Evolutionary conservation across 2,888 invertebrate species (phyloP), one percentile per base, ranked within the genome.

Genomic region (Meiosimyza platycephala): DNA sequence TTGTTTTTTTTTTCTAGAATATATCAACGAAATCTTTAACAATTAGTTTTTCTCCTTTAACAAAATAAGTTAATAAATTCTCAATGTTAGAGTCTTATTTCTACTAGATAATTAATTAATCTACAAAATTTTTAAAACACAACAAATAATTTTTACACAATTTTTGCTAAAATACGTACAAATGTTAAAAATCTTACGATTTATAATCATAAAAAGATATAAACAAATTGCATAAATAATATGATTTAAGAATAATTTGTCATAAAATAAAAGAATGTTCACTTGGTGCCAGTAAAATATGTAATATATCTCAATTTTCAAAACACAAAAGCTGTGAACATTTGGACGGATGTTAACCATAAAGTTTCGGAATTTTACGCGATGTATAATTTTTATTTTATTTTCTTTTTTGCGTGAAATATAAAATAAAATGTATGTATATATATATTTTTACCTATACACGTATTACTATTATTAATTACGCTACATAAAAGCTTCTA

Each of bases 21-120:
- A 75, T 74, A 75, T 76, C 72, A 78, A 78, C 76, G 74, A 78
- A 76, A 69, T 76, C 63, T 63, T 75, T 77, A 77, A 77, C 77
- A 78, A 75, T 76, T 66, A 71, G 22, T 55, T 57, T 28, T 28
- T 22, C 28, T 57, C 13, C 57, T 64, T 66, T 55, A 75, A 70
- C 33, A 70, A 62, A 74, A 77, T 76, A 77, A 76, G 72, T 76
- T 77, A 74, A 73, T 52, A 55, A 28, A 52, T 73, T 52, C 57
- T 75, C 73, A 75, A 75, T 75, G 69, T 47, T 63, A n/a, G 47
- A 63, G 16, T 63, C 18, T 48, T 63, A 50, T 48, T 48, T 9
- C 12, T 18, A 63, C 50, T 47, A 47, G 22, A 40, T 62, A 33
- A 62, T 63, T 51, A 18, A 22, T 47, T 40, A 57, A 22, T 16